Evolutionary conservation across 2,888 invertebrate genomes (phyloP).

Genomic region (Noctua fimbriata): DNA sequence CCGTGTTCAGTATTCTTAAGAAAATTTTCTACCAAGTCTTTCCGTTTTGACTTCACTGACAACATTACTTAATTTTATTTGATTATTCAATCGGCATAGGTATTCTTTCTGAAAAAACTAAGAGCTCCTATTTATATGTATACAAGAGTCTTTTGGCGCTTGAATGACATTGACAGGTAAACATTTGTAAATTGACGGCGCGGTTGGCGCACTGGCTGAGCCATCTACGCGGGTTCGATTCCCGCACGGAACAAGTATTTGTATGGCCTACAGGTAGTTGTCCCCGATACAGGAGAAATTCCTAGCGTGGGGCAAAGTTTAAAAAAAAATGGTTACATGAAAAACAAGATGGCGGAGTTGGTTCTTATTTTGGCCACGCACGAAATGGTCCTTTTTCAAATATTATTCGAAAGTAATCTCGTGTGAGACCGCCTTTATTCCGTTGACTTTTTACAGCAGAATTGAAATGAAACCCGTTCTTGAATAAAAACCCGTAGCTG

Average conservation of each 20-base stretch:
- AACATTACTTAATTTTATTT: neutral
- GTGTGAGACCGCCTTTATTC: conserved; percentile 40
- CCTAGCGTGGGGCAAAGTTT: too few relatives aligned
- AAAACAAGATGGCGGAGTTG: conserved; percentile 3
- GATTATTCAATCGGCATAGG: neutral
- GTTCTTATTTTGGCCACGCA: neutral
- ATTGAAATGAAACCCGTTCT: conserved; percentile 62
- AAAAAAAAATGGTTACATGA: neutral
- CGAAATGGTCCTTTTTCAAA: neutral
- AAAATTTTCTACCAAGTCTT: neutral
- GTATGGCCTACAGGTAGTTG: too few relatives aligned
- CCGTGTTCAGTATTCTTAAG: neutral
- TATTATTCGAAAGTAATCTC: neutral
- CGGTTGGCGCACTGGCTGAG: too few relatives aligned
- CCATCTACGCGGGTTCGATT: too few relatives aligned
- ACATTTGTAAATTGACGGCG: neutral
- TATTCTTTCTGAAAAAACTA: neutral
- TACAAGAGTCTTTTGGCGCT: neutral
- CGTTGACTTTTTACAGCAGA: conserved; percentile 44
- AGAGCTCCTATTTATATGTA: neutral
- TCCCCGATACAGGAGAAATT: too few relatives aligned
- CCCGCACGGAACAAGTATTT: too few relatives aligned
- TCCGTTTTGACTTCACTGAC: neutral
- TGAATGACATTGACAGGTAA: neutral
- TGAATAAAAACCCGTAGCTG: conserved; percentile 54